These are phyloP conservation scores for Chrysolina americana DNA, from an alignment of 2,888 invertebrate species.

Conservation along the genomic window DNA sequence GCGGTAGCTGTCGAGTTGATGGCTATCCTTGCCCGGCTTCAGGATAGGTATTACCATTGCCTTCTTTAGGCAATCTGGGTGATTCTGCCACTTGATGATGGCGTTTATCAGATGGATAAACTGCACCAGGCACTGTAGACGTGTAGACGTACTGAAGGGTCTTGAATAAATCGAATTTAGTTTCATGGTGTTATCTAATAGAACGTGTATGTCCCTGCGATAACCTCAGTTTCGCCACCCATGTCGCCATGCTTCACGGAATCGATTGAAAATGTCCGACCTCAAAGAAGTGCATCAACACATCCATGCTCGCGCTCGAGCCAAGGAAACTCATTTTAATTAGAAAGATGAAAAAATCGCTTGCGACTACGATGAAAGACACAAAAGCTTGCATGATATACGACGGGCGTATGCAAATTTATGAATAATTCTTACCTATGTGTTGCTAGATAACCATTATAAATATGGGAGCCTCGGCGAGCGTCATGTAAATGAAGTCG, in stretches of 20 bases:
- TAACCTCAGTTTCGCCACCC: not conserved
- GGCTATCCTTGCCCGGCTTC: too few species aligned
- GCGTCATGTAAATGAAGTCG: constrained; percentile 65
- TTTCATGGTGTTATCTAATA: too few species aligned
- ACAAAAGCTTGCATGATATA: constrained; percentile 66
- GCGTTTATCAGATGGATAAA: too few species aligned
- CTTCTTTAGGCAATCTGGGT: too few species aligned
- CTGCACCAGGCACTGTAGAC: too few species aligned
- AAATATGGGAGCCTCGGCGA: constrained; percentile 63
- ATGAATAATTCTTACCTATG: constrained; percentile 67
- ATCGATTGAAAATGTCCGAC: constrained; percentile 55
- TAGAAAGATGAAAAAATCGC: constrained; percentile 69
- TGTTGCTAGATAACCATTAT: constrained; percentile 67
- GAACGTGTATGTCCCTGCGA: too few species aligned
- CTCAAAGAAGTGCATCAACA: constrained; percentile 39
- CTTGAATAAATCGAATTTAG: too few species aligned
- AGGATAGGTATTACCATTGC: too few species aligned
- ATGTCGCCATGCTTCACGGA: constrained; percentile 13
- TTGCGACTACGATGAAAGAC: constrained; percentile 66
- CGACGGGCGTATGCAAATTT: constrained; percentile 64
- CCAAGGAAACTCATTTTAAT: constrained; percentile 69
- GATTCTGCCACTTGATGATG: too few species aligned
- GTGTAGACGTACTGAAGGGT: too few species aligned
- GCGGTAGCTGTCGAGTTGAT: too few species aligned
- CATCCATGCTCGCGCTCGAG: constrained; percentile 54